Conservation (phyloP, 1,140 invertebrate species). For the Papilio aristodemus region DNA sequence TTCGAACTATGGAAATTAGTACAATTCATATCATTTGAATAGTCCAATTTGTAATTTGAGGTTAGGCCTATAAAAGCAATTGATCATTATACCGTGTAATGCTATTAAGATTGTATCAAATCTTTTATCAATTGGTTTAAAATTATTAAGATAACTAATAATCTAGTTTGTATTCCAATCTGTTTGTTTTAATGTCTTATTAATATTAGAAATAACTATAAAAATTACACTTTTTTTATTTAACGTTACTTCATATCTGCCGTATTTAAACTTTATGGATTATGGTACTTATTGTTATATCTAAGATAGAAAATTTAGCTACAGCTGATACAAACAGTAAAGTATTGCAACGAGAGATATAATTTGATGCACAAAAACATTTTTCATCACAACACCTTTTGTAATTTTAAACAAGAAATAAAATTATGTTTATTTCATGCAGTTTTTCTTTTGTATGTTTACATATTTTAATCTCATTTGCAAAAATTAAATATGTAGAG, state of each 20-base stretch:
- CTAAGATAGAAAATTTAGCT: not conserved
- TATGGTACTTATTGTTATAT: not conserved
- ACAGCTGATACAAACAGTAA: not conserved
- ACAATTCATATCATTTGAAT: not conserved
- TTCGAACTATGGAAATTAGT: not conserved
- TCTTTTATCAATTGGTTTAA: not conserved
- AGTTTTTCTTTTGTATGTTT: conserved; percentile 29
- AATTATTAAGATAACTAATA: not conserved
- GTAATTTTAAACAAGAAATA: conserved; percentile 5
- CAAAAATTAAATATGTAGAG: conserved; percentile 34
- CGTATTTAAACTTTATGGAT: not conserved
- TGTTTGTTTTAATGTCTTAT: not conserved
- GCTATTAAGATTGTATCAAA: not conserved
- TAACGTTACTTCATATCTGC: not conserved
- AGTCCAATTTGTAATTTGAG: not conserved
- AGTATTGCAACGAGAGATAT: not conserved
- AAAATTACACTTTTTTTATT: not conserved
- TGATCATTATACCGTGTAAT: not conserved
- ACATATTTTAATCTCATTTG: conserved; percentile 33
- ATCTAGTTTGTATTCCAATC: not conserved
- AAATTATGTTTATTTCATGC: conserved; percentile 26
- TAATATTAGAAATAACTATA: no score
- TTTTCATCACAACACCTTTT: not conserved
- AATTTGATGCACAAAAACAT: not conserved
- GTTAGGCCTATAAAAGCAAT: not conserved